These are phyloP conservation scores for Philhelius pedissequus DNA, from an alignment of 2,888 invertebrate genomes.

Conservation along the genomic window DNA sequence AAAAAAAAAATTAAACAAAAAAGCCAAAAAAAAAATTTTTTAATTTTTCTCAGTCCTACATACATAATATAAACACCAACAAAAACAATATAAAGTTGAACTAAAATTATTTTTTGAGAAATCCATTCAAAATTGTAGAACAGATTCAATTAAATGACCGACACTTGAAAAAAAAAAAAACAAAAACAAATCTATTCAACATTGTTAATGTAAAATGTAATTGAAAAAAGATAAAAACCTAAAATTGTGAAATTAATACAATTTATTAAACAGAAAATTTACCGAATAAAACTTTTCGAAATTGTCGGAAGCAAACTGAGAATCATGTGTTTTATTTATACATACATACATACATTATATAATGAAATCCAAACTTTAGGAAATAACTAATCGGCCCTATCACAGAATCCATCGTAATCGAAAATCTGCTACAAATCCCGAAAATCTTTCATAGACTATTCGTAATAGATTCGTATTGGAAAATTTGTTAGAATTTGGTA, in stretches of 20 bases:
- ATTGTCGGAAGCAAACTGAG: slow-evolving; percentile 62
- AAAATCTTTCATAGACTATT: too few relatives aligned
- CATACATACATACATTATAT: too few relatives aligned
- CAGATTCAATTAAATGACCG: slow-evolving; percentile 5
- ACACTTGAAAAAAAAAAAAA: slow-evolving; percentile 14
- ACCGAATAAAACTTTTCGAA: slow-evolving; percentile 52
- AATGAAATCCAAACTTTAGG: too few relatives aligned
- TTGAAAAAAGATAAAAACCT: background rate
- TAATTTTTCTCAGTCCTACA: slow-evolving; percentile 66
- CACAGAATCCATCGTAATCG: too few relatives aligned
- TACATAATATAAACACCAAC: slow-evolving; percentile 35
- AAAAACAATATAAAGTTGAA: slow-evolving; percentile 10
- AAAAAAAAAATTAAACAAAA: background rate
- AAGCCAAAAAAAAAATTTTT: slow-evolving; percentile 23
- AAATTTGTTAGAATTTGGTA: too few relatives aligned
- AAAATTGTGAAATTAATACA: slow-evolving; percentile 30
- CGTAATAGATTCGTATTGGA: too few relatives aligned
- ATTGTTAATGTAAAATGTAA: slow-evolving; percentile 27
- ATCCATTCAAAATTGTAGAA: slow-evolving; percentile 27
- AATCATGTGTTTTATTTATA: slow-evolving; percentile 48
- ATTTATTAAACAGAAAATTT: slow-evolving; percentile 6
- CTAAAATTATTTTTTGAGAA: background rate
- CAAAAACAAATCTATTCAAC: slow-evolving; percentile 12
- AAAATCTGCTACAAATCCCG: too few relatives aligned
- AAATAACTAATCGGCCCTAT: too few relatives aligned